Percentiles rank a stretch among this genome's conserved stretches.
These are phyloP conservation scores for Aselliscus stoliczkanus DNA, from an alignment of 2,797 vertebrate genomes.

Conservation along the genomic window DNA sequence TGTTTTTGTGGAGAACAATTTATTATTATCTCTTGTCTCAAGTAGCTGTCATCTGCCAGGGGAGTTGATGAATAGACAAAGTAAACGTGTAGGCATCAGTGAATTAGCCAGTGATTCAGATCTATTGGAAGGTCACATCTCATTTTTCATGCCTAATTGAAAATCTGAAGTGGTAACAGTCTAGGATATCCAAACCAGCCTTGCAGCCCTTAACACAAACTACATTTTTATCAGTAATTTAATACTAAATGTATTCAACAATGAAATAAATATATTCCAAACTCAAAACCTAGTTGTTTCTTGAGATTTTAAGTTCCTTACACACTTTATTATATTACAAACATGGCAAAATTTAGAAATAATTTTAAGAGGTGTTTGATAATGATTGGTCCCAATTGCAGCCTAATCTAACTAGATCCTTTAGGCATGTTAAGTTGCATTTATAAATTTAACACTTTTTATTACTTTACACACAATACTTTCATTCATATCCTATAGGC, in stretches of 20 bases:
- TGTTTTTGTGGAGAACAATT: constrained; percentile 52
- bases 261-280: constrained; percentile 10
- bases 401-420: not conserved
- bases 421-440: not conserved
- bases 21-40: constrained; percentile 48
- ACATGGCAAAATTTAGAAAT: not conserved
- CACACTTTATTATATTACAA: not conserved
- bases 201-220: not conserved
- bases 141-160: not conserved
- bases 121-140: constrained; percentile 31
- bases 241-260: not conserved
- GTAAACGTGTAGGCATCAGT: constrained; percentile 29
- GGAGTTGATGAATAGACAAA: constrained; percentile 48
- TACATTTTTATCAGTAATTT: constrained; percentile 17
- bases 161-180: constrained; percentile 41
- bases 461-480: not conserved
- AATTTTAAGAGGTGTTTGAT: not conserved
- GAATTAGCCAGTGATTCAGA: constrained; percentile 54
- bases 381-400: not conserved
- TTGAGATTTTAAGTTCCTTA: constrained; percentile 9
- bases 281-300: not conserved
- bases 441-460: not conserved
- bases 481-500: not conserved
- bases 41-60: constrained; percentile 40
- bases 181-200: not conserved